Evolutionary conservation across 2,888 invertebrate species (phyloP), one percentile per base, ranked within the genome.

Genomic region (Zelleria hepariella): DNA sequence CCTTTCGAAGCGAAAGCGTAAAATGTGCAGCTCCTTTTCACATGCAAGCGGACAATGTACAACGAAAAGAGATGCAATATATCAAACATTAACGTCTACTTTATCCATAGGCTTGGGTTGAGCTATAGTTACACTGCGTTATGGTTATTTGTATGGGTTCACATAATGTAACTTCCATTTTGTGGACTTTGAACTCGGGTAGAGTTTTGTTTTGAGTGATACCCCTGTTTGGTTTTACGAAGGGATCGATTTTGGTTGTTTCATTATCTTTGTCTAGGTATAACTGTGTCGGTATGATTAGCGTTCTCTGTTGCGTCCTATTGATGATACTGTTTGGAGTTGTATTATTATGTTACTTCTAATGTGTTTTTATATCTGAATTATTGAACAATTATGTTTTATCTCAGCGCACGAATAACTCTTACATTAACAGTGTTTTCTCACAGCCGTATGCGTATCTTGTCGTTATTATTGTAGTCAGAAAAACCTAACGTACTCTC

Each of bases 181-280:
- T 72, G 74, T 85, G 87, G 86, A 86, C 86, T 88, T 87, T 84
- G 86, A 85, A 86, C 87, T 80, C 80, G 66, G 73, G 15, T 49
- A 27, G 21, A 48, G 47, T 47, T 49, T 20, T 10, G 21, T 27
- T n/a, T 24, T 42, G 68, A 71, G 71, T 61, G 66, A 73, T 74
- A 65, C 65, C 24, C n/a, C 76, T 5, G 49, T 5, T 5, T 32
- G 32, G 49, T 18, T 49, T 49, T 7, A 20, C 5, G n/a, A n/a
- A 8, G 49, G 18, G 49, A 49, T 20, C 49, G 5, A 21, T 49
- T 18, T 8, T 21, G 20, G 6, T 49, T 49, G 49, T 49, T 18
- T 49, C 18, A 49, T 49, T 20, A 49, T 49, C n/a, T n/a, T n/a
- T 7, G 6, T 49, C 10, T 49, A 49, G 7, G n/a, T 49, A n/a